Evolutionary conservation across 2,888 invertebrate species (phyloP).

Genomic region (Xanthorhoe designata): DNA sequence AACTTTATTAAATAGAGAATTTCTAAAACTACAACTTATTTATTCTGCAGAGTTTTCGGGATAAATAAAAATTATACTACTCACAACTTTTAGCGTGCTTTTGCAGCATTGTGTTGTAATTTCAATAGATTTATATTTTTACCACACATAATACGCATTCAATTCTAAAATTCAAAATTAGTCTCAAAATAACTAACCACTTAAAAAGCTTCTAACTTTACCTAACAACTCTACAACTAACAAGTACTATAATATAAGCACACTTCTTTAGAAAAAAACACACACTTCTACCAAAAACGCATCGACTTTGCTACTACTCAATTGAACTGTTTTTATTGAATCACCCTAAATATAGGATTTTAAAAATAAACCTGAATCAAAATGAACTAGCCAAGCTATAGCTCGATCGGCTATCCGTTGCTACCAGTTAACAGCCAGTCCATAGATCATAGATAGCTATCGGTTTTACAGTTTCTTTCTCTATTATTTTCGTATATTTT

Average conservation of each 20-base stretch:
- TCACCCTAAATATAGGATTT: no score
- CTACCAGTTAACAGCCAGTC: no score
- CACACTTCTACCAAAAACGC: constrained; percentile 28
- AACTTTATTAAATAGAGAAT: no score
- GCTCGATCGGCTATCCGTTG: no score
- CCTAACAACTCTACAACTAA: constrained; percentile 54
- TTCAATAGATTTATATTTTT: not conserved
- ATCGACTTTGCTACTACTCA: no score
- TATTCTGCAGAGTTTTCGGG: no score
- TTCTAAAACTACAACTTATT: no score
- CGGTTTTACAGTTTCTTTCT: no score
- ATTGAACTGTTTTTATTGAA: not conserved
- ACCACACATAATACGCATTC: constrained; percentile 38
- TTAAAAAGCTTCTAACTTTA: constrained; percentile 51
- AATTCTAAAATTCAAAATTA: constrained; percentile 18
- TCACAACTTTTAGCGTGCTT: not conserved
- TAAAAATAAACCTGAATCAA: no score
- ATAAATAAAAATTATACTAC: not conserved
- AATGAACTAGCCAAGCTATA: no score
- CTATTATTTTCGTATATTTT: no score
- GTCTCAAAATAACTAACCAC: constrained; percentile 39
- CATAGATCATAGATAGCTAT: no score
- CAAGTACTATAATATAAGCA: constrained; percentile 46
- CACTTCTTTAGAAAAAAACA: constrained; percentile 47
- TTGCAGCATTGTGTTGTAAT: not conserved